Conservation (phyloP, 1,140 invertebrate species). For the Cotesia chilonis region DNA sequence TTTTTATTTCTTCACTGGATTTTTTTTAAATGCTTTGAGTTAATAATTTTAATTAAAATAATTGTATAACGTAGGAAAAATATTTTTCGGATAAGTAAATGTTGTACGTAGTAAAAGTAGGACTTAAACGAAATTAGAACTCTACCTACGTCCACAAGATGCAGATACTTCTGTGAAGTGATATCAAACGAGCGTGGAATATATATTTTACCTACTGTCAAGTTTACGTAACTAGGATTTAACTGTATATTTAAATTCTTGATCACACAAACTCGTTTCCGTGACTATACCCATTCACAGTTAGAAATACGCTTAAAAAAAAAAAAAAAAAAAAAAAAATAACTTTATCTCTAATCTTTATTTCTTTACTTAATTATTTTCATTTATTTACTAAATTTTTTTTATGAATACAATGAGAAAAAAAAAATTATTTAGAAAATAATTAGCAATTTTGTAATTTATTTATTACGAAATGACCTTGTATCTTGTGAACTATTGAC, state of each 20-base stretch:
- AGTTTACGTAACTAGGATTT: slow-evolving; percentile 21
- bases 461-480: too few species aligned
- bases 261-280: slow-evolving; percentile 6
- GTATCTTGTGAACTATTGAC: too few species aligned
- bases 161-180: slow-evolving; percentile 29
- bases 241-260: slow-evolving; percentile 7
- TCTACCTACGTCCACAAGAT: slow-evolving; percentile 45
- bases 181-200: slow-evolving; percentile 26
- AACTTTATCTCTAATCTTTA: too few species aligned
- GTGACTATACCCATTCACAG: slow-evolving; percentile 2
- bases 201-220: slow-evolving; percentile 31
- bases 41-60: neutral
- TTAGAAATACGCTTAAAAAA: slow-evolving; percentile 3
- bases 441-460: too few species aligned
- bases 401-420: neutral
- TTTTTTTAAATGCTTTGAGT: too few species aligned
- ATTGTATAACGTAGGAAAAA: neutral
- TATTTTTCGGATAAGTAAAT: neutral
- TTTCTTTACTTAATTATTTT: slow-evolving; percentile 2
- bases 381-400: neutral
- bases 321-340: neutral
- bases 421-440: too few species aligned
- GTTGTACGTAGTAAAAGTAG: slow-evolving; percentile 4
- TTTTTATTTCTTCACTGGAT: too few species aligned
- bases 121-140: slow-evolving; percentile 57